A percentile compares a stretch with the other conserved stretches of the same genome.
Evolutionary conservation across 2,113 vertebrate species (phyloP).

Genomic region (Bos indicus): DNA sequence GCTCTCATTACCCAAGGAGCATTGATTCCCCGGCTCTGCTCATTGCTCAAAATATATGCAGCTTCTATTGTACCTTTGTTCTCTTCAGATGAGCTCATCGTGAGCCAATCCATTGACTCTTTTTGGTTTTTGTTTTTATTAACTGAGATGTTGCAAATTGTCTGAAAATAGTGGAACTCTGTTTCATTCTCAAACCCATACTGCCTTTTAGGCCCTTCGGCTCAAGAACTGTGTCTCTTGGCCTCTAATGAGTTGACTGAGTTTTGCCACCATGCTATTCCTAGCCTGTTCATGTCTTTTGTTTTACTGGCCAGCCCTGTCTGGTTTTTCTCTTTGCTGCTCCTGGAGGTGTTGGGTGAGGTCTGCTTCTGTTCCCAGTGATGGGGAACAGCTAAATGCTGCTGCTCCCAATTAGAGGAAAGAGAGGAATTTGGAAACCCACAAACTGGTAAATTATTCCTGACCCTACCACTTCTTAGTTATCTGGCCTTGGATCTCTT

Average conservation of each 20-base stretch:
- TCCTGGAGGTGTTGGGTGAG: neutral
- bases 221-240: neutral
- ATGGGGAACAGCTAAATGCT: neutral
- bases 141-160: conserved; percentile 16
- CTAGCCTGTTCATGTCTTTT: neutral
- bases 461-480: neutral
- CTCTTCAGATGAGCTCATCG: neutral
- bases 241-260: neutral
- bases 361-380: neutral
- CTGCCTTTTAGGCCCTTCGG: neutral
- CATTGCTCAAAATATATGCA: neutral
- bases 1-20: neutral
- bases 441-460: neutral
- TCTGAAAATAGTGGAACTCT: neutral
- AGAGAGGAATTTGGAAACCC: neutral
- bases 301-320: neutral
- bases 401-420: neutral
- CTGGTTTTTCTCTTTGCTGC: neutral
- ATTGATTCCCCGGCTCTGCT: neutral
- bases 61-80: neutral
- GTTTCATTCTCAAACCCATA: neutral
- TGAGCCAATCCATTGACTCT: neutral
- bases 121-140: conserved; percentile 27
- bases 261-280: neutral
- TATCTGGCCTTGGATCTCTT: neutral